Percentiles rank a stretch among this genome's conserved stretches.
Conservation (phyloP, 2,797 vertebrate species). For the Ataeniobius toweri region DNA sequence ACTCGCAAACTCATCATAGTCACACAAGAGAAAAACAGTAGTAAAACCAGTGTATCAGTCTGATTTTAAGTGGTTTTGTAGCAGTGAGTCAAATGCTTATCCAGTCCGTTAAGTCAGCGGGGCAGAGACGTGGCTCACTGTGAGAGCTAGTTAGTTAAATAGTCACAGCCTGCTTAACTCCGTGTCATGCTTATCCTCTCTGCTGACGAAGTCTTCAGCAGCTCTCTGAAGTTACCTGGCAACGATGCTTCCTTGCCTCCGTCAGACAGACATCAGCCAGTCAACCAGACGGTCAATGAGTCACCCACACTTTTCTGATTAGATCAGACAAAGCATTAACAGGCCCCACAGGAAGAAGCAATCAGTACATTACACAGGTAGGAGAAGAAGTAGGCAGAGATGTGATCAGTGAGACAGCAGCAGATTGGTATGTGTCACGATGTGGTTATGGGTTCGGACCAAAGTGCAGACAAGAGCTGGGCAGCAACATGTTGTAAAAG, state of each 20-base stretch:
- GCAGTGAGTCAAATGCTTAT: slow-evolving; percentile 21
- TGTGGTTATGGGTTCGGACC: too few species aligned
- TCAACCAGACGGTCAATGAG: slow-evolving; percentile 50
- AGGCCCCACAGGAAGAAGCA: not conserved
- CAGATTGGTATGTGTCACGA: not conserved
- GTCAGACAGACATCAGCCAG: slow-evolving; percentile 31
- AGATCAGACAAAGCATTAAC: slow-evolving; percentile 39
- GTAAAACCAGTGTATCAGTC: slow-evolving; percentile 5
- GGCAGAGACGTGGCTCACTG: slow-evolving; percentile 22
- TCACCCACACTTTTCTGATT: slow-evolving; percentile 46
- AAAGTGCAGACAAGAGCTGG: too few species aligned
- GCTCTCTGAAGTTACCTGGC: slow-evolving; percentile 57
- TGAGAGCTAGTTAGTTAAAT: slow-evolving; percentile 53
- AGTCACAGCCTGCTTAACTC: slow-evolving; percentile 40
- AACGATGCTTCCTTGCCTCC: slow-evolving; percentile 31
- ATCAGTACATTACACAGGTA: slow-evolving; percentile 11
- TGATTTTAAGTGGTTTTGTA: slow-evolving; percentile 4
- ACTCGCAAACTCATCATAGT: not conserved
- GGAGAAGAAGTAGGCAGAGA: not conserved
- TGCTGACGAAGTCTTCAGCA: slow-evolving; percentile 65
- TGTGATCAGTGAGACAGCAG: not conserved
- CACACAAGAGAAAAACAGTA: slow-evolving; percentile 2
- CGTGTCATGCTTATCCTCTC: slow-evolving; percentile 66
- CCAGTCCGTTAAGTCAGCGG: slow-evolving; percentile 33
- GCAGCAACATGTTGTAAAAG: too few species aligned